Percentiles rank a stretch among this genome's conserved stretches.
phyloP scores from a whole-genome alignment of 2,888 invertebrate species.

The Hipparchia semele region DNA sequence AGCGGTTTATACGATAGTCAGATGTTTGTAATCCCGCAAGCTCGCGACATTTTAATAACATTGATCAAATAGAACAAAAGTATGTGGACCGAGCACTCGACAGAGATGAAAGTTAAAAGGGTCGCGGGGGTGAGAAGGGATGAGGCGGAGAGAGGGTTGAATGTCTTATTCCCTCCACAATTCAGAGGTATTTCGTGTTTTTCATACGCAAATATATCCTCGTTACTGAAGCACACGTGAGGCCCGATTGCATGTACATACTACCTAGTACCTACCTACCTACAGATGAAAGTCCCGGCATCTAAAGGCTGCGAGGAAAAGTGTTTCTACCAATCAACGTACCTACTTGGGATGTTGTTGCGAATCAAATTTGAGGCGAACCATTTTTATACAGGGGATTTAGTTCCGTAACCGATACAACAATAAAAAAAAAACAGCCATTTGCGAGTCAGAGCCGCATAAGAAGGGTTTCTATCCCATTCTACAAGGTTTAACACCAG shows the following conservation, averaged over 20 bases:
- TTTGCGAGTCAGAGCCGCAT: too few relatives aligned
- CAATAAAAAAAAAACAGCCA: too few relatives aligned
- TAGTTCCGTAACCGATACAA: neutral
- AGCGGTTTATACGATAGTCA: conserved; percentile 70
- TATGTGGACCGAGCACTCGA: conserved; percentile 83
- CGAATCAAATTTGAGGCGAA: conserved; percentile 18
- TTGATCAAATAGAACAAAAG: conserved; percentile 84
- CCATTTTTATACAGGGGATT: neutral
- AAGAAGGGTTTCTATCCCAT: too few relatives aligned
- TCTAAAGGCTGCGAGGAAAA: conserved; percentile 39
- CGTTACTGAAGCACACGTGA: conserved; percentile 81
- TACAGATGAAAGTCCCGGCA: conserved; percentile 63
- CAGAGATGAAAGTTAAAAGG: conserved; percentile 84
- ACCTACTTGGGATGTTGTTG: conserved; percentile 13
- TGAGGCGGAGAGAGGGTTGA: conserved; percentile 72
- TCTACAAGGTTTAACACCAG: too few relatives aligned
- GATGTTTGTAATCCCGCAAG: conserved; percentile 77
- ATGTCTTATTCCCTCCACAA: conserved; percentile 83
- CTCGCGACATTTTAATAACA: conserved; percentile 83
- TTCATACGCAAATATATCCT: conserved; percentile 84
- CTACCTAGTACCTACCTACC: conserved; percentile 42
- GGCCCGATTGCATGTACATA: conserved; percentile 74
- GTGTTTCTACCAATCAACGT: conserved; percentile 37
- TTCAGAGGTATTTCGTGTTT: conserved; percentile 84
- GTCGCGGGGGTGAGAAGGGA: conserved; percentile 64